These are phyloP conservation scores for Emys orbicularis DNA, from an alignment of 2,797 vertebrate genomes.

Conservation along the genomic window DNA sequence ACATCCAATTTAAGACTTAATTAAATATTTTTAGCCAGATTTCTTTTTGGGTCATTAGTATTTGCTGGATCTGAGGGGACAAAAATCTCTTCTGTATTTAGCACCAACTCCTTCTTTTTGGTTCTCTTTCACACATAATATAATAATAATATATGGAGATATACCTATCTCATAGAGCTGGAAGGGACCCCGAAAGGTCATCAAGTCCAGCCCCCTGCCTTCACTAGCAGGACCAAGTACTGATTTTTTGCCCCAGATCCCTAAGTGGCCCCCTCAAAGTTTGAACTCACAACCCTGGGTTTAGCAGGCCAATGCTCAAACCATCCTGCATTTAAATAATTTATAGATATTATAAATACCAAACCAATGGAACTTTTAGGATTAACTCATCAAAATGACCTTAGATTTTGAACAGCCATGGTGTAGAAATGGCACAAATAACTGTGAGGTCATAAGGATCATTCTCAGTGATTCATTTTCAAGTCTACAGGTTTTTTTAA, in stretches of 20 bases:
- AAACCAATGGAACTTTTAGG: conserved; percentile 75
- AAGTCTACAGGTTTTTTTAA: conserved; percentile 64
- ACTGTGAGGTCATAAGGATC: conserved; percentile 59
- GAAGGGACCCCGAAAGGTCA: too few relatives aligned
- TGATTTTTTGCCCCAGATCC: too few relatives aligned
- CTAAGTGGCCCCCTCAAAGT: too few relatives aligned
- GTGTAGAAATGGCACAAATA: conserved; percentile 53
- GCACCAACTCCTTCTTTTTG: conserved; percentile 54
- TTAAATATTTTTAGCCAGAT: conserved; percentile 67
- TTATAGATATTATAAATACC: conserved; percentile 56
- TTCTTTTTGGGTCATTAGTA: conserved; percentile 51
- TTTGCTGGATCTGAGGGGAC: conserved; percentile 58
- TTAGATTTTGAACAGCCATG: conserved; percentile 61
- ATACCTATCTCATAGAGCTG: too few relatives aligned
- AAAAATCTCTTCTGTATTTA: conserved; percentile 62
- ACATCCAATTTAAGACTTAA: conserved; percentile 65
- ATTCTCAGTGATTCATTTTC: conserved; percentile 64
- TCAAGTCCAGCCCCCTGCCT: too few relatives aligned
- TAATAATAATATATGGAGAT: too few relatives aligned
- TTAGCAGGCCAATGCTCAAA: too few relatives aligned
- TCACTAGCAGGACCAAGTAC: too few relatives aligned
- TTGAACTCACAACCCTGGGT: too few relatives aligned
- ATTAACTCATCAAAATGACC: conserved; percentile 73
- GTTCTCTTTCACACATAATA: conserved; percentile 61
- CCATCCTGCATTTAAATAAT: conserved; percentile 71